A percentile compares a stretch with the other conserved stretches of the same genome.
phyloP scores from a whole-genome alignment of 1,140 invertebrate genomes.

The Arctopsyche grandis region DNA sequence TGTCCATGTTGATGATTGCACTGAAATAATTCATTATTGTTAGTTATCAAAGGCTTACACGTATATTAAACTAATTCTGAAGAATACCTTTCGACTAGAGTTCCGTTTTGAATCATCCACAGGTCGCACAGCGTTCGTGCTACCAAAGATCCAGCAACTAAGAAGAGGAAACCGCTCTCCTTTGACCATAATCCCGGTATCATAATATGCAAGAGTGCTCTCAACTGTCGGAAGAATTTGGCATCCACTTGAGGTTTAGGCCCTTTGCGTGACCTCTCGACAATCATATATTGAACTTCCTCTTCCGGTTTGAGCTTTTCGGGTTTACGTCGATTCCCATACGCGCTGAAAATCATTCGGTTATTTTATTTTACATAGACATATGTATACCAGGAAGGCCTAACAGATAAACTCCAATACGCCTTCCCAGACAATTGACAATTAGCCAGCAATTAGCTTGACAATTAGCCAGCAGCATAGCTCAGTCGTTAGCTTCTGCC shows the following conservation, averaged over 20 bases:
- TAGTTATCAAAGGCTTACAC: too few species aligned
- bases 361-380: too few species aligned
- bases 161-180: conserved; percentile 81
- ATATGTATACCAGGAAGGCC: too few species aligned
- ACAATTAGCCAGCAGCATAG: too few species aligned
- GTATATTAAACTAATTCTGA: too few species aligned
- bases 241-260: conserved; percentile 88
- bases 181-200: conserved; percentile 80
- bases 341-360: background rate
- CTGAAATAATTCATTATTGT: conserved; percentile 67
- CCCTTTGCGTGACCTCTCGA: conserved; percentile 72
- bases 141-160: conserved; percentile 86
- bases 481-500: too few species aligned
- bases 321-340: conserved; percentile 47
- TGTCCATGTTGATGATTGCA: conserved; percentile 91
- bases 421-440: too few species aligned
- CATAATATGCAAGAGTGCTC: conserved; percentile 81
- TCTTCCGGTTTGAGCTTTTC: conserved; percentile 64
- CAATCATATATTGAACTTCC: conserved; percentile 81
- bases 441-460: conserved; percentile 3
- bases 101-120: conserved; percentile 96
- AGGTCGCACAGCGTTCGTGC: conserved; percentile 94
- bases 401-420: too few species aligned
- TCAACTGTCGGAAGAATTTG: conserved; percentile 83
- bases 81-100: conserved; percentile 91